Evolutionary conservation across 1,140 invertebrate species (phyloP), one percentile per base, ranked within the genome.

Genomic region (Saxidomus purpurata): DNA sequence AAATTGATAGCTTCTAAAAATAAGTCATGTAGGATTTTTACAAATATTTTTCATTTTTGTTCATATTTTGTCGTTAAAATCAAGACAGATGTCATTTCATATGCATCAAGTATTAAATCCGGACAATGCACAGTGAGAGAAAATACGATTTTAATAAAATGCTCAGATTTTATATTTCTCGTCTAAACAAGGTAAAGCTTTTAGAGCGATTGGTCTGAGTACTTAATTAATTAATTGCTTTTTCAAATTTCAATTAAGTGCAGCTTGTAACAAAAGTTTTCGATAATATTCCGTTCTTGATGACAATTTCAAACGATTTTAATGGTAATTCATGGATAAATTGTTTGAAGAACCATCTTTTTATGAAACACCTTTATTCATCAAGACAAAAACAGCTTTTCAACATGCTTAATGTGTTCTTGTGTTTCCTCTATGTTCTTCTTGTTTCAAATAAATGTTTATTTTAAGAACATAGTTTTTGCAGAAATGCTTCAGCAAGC

Each of bases 1-100:
- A 71, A 67, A 71, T 71, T 71, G 67, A 71, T 71, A 71, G 67
- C 36, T 71, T 36, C 67, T 71, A 71, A 71, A 71, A 71, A 71
- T 71, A 71, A 71, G 67, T 38, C 28, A 40, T 40, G 11, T n/a
- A 2, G 34, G 28, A 17, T 38, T 17, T 71, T 71, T 71, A 38
- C 19, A n/a, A 71, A 71, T 38, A 38, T 9, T 71, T 71, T 28
- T 71, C 67, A 71, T 31, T 71, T 71, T 71, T 71, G 67, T 40
- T 34, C 34, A 40, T 40, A 38, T 71, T 71, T 34, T 38, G 67
- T 71, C 34, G 67, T 40, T 38, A 38, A 71, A 9, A 38, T 71
- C 3, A 1, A 71, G 67, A 38, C 67, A 71, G 67, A 71, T 71
- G 67, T 71, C 67, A 71, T 71, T 71, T 36, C 38, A 36, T 22